phyloP scores from a whole-genome alignment of 2,797 vertebrate genomes.

The Sebastiscus albofasciatus region DNA sequence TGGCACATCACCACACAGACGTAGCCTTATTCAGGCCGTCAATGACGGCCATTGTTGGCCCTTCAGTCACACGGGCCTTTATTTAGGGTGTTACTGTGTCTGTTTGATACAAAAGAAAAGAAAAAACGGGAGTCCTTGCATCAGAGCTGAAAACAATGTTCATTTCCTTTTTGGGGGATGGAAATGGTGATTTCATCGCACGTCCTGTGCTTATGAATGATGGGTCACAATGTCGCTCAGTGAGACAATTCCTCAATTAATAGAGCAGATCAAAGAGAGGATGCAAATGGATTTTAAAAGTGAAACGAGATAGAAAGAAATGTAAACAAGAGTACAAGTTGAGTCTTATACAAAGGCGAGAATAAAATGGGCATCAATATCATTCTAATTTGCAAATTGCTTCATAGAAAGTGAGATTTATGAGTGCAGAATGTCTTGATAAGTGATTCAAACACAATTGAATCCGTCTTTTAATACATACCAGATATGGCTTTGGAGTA shows the following conservation, averaged over 20 bases:
- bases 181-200: slow-evolving; percentile 45
- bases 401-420: neutral
- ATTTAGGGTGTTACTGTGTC: slow-evolving; percentile 57
- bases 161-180: slow-evolving; percentile 48
- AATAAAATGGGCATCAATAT: neutral
- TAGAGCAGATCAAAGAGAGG: neutral
- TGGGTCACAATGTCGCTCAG: slow-evolving; percentile 30
- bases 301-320: neutral
- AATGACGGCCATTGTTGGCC: slow-evolving; percentile 77
- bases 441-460: neutral
- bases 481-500: neutral
- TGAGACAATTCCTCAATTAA: slow-evolving; percentile 42
- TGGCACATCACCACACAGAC: slow-evolving; percentile 77
- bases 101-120: slow-evolving; percentile 1
- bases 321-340: neutral
- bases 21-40: slow-evolving; percentile 75
- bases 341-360: neutral
- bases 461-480: neutral
- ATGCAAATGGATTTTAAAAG: neutral
- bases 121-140: slow-evolving; percentile 27
- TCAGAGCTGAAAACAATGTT: slow-evolving; percentile 57
- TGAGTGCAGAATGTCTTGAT: neutral
- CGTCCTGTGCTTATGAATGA: slow-evolving; percentile 25
- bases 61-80: slow-evolving; percentile 68
- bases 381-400: neutral